Evolutionary conservation across 2,113 vertebrate genomes (phyloP), one percentile per base, ranked within the genome.

Genomic region (Acanthochromis polyacanthus): DNA sequence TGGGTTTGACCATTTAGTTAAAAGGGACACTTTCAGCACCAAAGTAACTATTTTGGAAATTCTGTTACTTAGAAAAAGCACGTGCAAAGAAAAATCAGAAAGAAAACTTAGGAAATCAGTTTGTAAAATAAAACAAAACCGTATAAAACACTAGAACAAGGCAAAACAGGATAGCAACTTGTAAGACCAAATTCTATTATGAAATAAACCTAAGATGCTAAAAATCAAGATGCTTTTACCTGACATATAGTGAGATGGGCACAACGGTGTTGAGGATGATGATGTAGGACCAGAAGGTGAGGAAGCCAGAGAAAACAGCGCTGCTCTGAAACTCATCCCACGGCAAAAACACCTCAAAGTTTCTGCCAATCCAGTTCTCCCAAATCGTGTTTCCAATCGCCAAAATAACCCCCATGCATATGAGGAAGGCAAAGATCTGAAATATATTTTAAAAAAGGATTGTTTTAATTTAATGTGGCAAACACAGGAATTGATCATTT

Each of bases 221-320:
- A 6, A 30, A 30, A 30, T 30, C 4, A 50, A 7, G 14, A 62
- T 1, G 4, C 15, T 14, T 53, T 81, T 89, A 98, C 97, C 97
- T 97, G 90, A 98, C 96, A 0, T 98, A 98, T 5, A 98, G 95
- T 0, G 97, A 98, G 72, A 98, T 98, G 89, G 97, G 97, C 90
- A 98, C 96, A 6, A 98, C 96, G 1, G 96, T 98, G 93, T 98
- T 98, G 91, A 98, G 96, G 92, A 97, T 97, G 94, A 98, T 98
- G 93, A 98, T 95, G 84, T 98, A 98, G 48, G 97, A 98, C 97
- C 97, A 98, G 94, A 98, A 98, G 78, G 96, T 96, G 81, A 98
- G 96, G 91, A 98, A 98, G 78, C 96, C 97, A 0, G 97, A 98
- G 93, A 98, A 96, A 45, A 96, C 59, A 10, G 82, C 69, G 1